A percentile compares a stretch with the other conserved stretches of the same genome.
Evolutionary conservation across 2,113 vertebrate genomes (phyloP).

Genomic region (Bostrychus sinensis): DNA sequence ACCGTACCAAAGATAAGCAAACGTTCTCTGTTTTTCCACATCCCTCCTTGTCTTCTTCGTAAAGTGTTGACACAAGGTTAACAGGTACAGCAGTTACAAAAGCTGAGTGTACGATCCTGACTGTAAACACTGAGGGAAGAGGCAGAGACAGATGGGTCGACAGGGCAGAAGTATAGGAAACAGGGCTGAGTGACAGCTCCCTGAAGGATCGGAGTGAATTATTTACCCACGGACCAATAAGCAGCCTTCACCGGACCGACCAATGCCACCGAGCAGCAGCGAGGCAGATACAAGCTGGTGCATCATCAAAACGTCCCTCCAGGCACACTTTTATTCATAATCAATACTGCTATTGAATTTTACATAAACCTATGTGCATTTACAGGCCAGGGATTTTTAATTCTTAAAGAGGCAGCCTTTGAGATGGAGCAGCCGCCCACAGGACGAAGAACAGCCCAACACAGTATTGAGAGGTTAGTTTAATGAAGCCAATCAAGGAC

Average conservation of each 20-base stretch:
- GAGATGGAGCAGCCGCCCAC: conserved; percentile 26
- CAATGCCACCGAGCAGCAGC: conserved; percentile 28
- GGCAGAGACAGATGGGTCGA: conserved; percentile 36
- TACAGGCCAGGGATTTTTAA: conserved; percentile 25
- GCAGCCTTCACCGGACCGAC: conserved; percentile 26
- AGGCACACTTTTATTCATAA: conserved; percentile 59
- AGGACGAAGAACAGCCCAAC: background rate
- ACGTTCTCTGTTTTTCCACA: too few relatives aligned
- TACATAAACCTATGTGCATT: conserved; percentile 46
- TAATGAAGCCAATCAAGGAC: background rate
- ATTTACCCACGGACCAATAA: conserved; percentile 54
- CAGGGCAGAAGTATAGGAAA: conserved; percentile 41
- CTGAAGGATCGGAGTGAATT: conserved; percentile 62
- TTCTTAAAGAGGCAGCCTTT: conserved; percentile 43
- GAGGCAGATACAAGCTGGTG: conserved; percentile 21
- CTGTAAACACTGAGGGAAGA: conserved; percentile 15
- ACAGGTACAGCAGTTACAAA: conserved; percentile 11
- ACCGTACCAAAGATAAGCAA: too few relatives aligned
- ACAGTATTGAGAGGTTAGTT: background rate
- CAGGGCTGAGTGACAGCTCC: conserved; percentile 67
- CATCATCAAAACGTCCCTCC: conserved; percentile 55
- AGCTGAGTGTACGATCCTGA: background rate
- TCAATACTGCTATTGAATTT: conserved; percentile 66
- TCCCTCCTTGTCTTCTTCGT: background rate
- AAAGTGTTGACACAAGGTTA: background rate